Conservation (phyloP, 2,113 vertebrate genomes). For the Tylochromis polylepis region DNA sequence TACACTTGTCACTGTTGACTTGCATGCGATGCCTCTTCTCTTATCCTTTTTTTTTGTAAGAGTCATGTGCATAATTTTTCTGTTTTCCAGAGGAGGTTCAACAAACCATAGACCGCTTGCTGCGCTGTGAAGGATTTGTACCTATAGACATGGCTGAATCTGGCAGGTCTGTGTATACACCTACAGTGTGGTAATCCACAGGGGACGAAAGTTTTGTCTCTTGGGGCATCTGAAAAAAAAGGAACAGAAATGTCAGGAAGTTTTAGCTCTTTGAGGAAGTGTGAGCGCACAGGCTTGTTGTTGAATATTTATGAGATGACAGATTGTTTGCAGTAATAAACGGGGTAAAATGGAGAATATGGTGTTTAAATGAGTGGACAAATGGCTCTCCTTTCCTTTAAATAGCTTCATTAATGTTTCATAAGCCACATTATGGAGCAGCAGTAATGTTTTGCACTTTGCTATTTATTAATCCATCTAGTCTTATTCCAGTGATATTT, state of each 20-base stretch:
- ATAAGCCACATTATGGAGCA: conserved; percentile 7
- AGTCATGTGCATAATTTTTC: neutral
- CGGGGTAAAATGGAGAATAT: neutral
- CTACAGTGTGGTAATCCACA: neutral
- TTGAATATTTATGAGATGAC: conserved; percentile 22
- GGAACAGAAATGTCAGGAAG: neutral
- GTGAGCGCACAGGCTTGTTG: neutral
- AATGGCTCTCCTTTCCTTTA: conserved; percentile 3
- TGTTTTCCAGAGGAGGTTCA: conserved; percentile 75
- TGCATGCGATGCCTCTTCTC: neutral
- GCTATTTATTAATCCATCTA: neutral
- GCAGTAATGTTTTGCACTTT: neutral
- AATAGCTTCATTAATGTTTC: conserved; percentile 25
- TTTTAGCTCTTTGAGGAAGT: neutral
- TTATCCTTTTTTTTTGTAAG: neutral
- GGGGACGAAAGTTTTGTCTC: neutral
- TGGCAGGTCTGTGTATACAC: conserved; percentile 66
- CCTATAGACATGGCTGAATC: conserved; percentile 73
- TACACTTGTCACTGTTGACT: neutral
- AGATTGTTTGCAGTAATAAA: neutral
- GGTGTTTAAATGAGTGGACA: neutral
- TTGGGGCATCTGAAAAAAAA: neutral
- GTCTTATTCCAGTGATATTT: neutral
- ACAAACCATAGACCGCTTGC: conserved; percentile 73
- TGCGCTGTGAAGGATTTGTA: conserved; percentile 56